These are phyloP conservation scores for Manis pentadactyla DNA, from an alignment of 2,797 vertebrate genomes.

Conservation along the genomic window DNA sequence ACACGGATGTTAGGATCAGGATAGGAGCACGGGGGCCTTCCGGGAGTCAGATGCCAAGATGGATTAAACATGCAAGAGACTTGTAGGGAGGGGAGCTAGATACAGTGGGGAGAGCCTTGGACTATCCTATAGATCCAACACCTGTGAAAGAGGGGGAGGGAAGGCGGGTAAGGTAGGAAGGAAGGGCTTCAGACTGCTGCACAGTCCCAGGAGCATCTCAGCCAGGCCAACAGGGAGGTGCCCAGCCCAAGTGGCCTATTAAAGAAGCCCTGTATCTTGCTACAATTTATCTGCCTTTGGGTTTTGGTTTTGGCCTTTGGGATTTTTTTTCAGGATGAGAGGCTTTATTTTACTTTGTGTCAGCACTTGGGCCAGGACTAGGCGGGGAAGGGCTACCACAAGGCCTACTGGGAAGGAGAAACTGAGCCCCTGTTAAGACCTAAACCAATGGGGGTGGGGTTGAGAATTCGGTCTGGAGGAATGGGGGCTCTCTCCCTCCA, in stretches of 20 bases:
- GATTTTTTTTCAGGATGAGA: neutral
- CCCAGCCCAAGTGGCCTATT: neutral
- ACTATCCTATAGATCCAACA: neutral
- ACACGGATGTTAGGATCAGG: neutral
- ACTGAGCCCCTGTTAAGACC: neutral
- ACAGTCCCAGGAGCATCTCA: neutral
- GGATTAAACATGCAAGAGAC: neutral
- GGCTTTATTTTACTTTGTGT: slow-evolving; percentile 50
- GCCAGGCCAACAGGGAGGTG: neutral
- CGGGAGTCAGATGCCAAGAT: neutral
- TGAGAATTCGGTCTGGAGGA: neutral
- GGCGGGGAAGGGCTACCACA: neutral
- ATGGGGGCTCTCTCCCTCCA: neutral
- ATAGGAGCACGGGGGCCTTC: neutral
- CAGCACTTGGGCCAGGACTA: neutral
- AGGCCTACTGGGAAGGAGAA: neutral
- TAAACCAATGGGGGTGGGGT: no score
- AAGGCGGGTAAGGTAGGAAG: neutral
- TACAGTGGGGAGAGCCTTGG: neutral
- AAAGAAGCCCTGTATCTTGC: neutral
- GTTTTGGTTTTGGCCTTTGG: no score
- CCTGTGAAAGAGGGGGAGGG: neutral
- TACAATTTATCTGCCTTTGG: neutral
- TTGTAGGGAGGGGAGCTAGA: neutral
- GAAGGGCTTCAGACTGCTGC: neutral